Base-by-base conservation (phyloP, 2,888 invertebrate species). In the Sinohyriopsis cumingii region DNA sequence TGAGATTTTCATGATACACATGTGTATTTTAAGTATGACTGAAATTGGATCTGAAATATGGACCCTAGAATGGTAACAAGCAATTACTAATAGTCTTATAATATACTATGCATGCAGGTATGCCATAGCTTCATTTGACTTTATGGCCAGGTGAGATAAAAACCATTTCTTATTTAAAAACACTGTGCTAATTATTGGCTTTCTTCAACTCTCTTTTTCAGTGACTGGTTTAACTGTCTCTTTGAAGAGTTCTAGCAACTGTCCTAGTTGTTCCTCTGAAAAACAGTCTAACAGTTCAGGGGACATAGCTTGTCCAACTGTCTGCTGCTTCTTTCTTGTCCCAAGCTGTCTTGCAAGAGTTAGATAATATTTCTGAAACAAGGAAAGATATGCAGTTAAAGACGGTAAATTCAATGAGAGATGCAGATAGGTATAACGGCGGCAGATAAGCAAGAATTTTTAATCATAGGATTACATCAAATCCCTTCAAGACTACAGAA, bases 251-350 rank as follows among this genome's bases (percentile, higher is more conserved):
- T 96, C 96, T 87, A 95, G 95, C 15, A 97, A 90, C 87, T 97
- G 96, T 24, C 93, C 91, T n/a, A 96, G 90, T 89, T 97, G 96
- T 79, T 96, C 95, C 81, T 95, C 94, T 62, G 92, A 93, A 88
- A 97, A 93, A 84, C 93, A 91, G 63, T 95, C 93, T 54, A 96
- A 89, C 28, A 94, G 90, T 56, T 92, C 89, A 1, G 92, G 90
- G 20, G 93, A 92, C 33, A 97, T 87, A 74, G 92, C 89, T 75
- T 91, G 90, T 0, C 96, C 96, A 20, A 96, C 86, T 6, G 66
- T 68, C 59, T 80, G 79, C 22, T 78, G 72, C 62, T 79, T 77
- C 56, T 76, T 82, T 61, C 76, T 82, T n/a, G 72, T 66, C 61
- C 82, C 68, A 5, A 87, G 61, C 75, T 87, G 87, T 67, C 84